Evolutionary conservation across 2,888 invertebrate species (phyloP), one percentile per base, ranked within the genome.

Genomic region (Brenthis daphne): DNA sequence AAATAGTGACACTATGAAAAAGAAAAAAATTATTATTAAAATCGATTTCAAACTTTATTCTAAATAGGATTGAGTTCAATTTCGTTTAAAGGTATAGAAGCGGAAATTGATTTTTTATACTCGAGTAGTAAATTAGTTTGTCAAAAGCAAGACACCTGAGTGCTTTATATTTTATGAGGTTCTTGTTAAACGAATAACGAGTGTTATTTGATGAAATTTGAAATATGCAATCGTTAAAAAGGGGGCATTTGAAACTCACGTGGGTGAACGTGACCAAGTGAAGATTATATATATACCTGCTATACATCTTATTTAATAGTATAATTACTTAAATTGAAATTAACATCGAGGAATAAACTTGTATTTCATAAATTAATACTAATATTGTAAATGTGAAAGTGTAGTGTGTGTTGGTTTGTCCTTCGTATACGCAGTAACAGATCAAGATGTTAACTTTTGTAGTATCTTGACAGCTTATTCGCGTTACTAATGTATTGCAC

Each of bases 61-160:
- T 0, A 1, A 6, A 12, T 0, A 1, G 0, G 0, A 50, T 50
- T 33, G 16, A 50, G 33, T 11, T 12, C 14, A 60, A 12, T 16
- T 1, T 11, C 29, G 29, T 12, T 50, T 48, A 11, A 11, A 43
- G 2, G 11, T 11, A 43, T 50, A 12, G 11, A 5, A 29, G 12
- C 0, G 60, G 12, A 50, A 60, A 60, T 60, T 37, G 37, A 33
- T 37, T 68, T 60, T 57, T 56, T 60, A 29, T 29, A 43, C 77
- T 69, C 67, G 70, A 79, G 81, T 77, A 80, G 83, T 85, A 85
- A 86, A 88, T 86, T 81, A 81, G 72, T 66, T 73, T 82, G 83
- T 82, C 82, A 80, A 76, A 77, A 60, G 57, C 69, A 69, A 78
- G 80, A 84, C 87, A 88, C 88, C 89, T 88, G 88, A 82, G 80